These are phyloP conservation scores for Salvator merianae DNA, from an alignment of 2,113 vertebrate species.

Conservation along the genomic window DNA sequence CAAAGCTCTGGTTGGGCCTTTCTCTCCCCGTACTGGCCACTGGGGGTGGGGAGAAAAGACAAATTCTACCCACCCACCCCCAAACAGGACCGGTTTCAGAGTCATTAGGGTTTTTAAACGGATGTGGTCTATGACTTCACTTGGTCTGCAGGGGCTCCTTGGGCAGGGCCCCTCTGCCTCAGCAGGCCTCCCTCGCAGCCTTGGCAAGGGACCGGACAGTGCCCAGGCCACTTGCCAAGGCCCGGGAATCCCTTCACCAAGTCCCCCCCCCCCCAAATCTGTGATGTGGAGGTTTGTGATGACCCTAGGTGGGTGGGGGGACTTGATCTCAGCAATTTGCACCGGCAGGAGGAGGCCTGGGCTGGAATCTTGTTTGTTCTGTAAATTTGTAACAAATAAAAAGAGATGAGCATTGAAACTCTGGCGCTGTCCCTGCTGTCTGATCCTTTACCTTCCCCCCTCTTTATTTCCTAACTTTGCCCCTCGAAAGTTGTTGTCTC, in stretches of 20 bases:
- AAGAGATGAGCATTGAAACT: conserved; percentile 52
- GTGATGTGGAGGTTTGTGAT: background rate
- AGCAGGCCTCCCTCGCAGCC: no score
- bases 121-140: no score
- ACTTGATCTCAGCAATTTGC: no score
- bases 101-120: no score
- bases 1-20: background rate
- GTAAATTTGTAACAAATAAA: conserved; percentile 71
- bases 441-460: no score
- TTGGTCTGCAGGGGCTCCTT: no score
- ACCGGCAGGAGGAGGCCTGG: conserved; percentile 19
- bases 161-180: no score
- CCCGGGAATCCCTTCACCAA: no score
- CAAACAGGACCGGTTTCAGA: no score
- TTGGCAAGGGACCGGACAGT: no score
- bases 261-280: background rate
- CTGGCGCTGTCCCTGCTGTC: background rate
- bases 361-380: conserved; percentile 23
- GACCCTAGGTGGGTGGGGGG: conserved; percentile 11
- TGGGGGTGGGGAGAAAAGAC: background rate
- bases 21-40: background rate
- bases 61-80: background rate
- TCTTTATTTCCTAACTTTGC: no score
- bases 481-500: conserved; percentile 39
- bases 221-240: background rate